phyloP scores from a whole-genome alignment of 2,888 invertebrate species.

The Archips crataeganus region DNA sequence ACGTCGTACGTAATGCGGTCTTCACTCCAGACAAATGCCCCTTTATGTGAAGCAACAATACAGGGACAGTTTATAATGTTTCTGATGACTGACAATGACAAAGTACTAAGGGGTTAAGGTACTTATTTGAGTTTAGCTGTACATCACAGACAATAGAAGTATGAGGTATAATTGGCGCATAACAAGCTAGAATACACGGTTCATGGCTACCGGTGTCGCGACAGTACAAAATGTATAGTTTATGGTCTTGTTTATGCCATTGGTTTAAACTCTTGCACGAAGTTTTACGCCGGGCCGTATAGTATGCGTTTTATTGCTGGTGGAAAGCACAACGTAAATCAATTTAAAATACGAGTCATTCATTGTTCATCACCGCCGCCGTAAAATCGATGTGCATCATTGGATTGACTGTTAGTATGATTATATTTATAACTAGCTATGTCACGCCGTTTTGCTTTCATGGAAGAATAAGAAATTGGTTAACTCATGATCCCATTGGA shows the following conservation, averaged over 20 bases:
- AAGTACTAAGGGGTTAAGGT: too few relatives aligned
- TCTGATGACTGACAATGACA: too few relatives aligned
- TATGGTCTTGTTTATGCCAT: not conserved
- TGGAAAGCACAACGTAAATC: not conserved
- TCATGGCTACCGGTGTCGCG: not conserved
- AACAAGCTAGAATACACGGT: not conserved
- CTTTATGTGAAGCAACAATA: too few relatives aligned
- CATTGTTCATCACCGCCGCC: not conserved
- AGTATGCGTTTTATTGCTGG: not conserved
- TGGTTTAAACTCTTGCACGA: not conserved
- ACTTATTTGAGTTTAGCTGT: too few relatives aligned
- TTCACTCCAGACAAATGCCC: too few relatives aligned
- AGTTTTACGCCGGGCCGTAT: not conserved
- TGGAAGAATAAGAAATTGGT: too few relatives aligned
- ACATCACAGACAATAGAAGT: not conserved
- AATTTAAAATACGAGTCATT: slow-evolving; percentile 2
- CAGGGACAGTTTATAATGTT: too few relatives aligned
- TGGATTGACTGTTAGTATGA: not conserved
- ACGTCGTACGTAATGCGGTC: too few relatives aligned
- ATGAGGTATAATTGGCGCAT: not conserved
- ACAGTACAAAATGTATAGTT: not conserved
- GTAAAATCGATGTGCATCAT: not conserved
- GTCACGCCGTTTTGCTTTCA: too few relatives aligned
- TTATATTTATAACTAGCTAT: too few relatives aligned
- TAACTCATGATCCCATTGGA: too few relatives aligned